A percentile compares a stretch with the other conserved stretches of the same genome.
These are phyloP conservation scores for Maconellicoccus hirsutus DNA, from an alignment of 1,140 invertebrate species.

Conservation along the genomic window DNA sequence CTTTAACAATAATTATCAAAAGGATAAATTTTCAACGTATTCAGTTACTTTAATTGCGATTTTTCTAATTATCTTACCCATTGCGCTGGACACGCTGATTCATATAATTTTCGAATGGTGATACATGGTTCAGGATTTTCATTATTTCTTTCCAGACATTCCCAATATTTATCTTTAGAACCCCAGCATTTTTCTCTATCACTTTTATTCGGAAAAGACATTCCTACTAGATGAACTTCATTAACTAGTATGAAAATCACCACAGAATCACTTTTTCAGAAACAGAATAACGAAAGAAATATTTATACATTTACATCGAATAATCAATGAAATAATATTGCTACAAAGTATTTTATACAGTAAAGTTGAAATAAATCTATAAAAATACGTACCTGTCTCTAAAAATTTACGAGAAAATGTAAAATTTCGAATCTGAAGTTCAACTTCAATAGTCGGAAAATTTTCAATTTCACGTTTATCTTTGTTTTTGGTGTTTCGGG, in stretches of 20 bases:
- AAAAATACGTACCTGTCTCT: too few species aligned
- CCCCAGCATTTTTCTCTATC: conserved; percentile 72
- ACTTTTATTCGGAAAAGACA: conserved; percentile 42
- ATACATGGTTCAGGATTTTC: conserved; percentile 50
- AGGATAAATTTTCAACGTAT: conserved; percentile 12
- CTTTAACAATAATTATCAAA: conserved; percentile 38
- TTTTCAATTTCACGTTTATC: too few species aligned
- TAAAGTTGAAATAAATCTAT: too few species aligned
- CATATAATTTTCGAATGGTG: conserved; percentile 62
- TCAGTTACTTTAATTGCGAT: conserved; percentile 10
- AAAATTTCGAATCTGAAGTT: too few species aligned
- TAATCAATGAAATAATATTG: too few species aligned
- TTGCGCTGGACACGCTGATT: conserved; percentile 66
- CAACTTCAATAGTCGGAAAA: too few species aligned
- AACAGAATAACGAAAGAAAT: too few species aligned
- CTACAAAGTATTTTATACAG: too few species aligned
- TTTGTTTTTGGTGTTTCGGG: too few species aligned
- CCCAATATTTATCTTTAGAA: conserved; percentile 75
- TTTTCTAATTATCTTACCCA: conserved; percentile 48
- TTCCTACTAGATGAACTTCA: neutral
- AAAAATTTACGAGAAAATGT: too few species aligned
- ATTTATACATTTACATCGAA: too few species aligned
- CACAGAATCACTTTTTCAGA: neutral
- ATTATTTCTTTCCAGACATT: conserved; percentile 62
- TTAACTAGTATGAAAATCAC: neutral